phyloP scores from a whole-genome alignment of 2,888 invertebrate genomes.

The Tachina grossa region DNA sequence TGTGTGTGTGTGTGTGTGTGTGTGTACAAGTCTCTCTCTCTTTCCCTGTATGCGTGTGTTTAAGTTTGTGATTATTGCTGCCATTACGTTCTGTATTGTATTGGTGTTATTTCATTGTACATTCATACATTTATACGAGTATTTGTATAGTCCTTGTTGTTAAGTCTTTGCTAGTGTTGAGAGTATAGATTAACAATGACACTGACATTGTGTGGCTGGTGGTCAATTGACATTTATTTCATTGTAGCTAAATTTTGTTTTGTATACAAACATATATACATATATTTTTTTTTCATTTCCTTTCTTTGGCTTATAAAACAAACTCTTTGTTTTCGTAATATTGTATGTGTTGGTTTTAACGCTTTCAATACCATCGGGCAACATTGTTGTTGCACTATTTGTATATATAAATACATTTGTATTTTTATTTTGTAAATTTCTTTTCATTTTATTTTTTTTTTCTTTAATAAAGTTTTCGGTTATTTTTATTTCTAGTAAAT shows the following conservation, averaged over 20 bases:
- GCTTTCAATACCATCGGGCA: conserved; percentile 44
- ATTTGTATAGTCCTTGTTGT: conserved; percentile 37
- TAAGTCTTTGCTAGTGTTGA: conserved; percentile 45
- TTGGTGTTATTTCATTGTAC: conserved; percentile 38
- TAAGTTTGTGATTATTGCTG: conserved; percentile 17
- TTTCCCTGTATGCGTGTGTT: not conserved
- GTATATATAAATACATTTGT: not conserved
- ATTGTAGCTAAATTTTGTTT: conserved; percentile 73
- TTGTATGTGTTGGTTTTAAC: conserved; percentile 30
- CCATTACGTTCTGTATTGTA: conserved; percentile 53
- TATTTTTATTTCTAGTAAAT: conserved; percentile 39
- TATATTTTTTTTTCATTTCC: not conserved
- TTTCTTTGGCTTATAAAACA: conserved; percentile 4
- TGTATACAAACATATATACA: not conserved
- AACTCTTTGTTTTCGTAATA: conserved; percentile 11
- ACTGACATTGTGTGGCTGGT: conserved; percentile 73
- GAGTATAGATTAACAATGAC: conserved; percentile 72
- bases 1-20: not conserved
- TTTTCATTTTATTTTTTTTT: conserved; percentile 3
- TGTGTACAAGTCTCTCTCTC: not conserved
- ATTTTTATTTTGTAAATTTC: not conserved
- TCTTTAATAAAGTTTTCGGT: conserved; percentile 53
- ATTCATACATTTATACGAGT: not conserved
- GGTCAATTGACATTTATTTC: conserved; percentile 76
- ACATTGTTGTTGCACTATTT: conserved; percentile 37